Conservation (phyloP, 1,140 invertebrate species). For the Penaeus vannamei region DNA sequence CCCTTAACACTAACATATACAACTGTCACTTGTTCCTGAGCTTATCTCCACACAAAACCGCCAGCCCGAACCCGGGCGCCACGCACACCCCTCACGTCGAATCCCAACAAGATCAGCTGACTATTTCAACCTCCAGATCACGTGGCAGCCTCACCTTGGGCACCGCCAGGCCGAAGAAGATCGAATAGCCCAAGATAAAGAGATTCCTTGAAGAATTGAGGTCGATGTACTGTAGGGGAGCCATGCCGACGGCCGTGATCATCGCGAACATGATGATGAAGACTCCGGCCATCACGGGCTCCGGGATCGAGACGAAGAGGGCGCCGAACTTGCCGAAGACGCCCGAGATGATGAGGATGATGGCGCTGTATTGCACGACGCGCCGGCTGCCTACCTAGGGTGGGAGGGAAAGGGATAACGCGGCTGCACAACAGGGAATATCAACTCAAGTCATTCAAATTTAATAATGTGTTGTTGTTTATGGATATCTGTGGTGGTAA, state of each 20-base stretch:
- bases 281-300: conserved; percentile 88
- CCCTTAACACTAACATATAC: no score
- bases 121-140: no score
- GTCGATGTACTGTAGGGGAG: not conserved
- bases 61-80: no score
- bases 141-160: not conserved
- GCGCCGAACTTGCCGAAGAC: conserved; percentile 87
- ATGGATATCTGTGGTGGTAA: no score
- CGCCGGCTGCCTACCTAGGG: conserved; percentile 84
- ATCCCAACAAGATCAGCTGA: no score
- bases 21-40: no score
- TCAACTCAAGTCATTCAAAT: no score
- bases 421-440: no score
- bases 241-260: conserved; percentile 79
- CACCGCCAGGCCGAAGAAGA: conserved; percentile 4
- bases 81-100: no score
- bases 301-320: conserved; percentile 89
- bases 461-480: not conserved
- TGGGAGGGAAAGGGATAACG: not conserved
- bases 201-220: conserved; percentile 37
- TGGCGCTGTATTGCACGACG: conserved; percentile 86
- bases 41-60: no score
- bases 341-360: conserved; percentile 84
- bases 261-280: conserved; percentile 91
- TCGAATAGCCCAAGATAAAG: conserved; percentile 28